phyloP scores from a whole-genome alignment of 2,888 invertebrate genomes.

The Nymphalis urticae region DNA sequence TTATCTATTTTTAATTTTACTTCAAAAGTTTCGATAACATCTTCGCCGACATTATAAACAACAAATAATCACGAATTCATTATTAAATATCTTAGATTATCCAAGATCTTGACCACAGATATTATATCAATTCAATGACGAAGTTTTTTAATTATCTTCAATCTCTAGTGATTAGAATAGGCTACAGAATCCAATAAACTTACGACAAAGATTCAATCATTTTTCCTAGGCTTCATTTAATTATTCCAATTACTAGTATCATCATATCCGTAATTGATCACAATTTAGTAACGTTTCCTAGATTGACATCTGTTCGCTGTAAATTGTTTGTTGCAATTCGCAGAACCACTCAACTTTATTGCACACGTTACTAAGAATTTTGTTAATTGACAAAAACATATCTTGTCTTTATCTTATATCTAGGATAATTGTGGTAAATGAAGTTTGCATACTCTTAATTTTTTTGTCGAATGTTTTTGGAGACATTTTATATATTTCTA shows the following conservation, averaged over 20 bases:
- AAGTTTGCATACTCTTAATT: not conserved
- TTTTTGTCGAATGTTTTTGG: not conserved
- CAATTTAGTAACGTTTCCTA: conserved; percentile 31
- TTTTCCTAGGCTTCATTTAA: conserved; percentile 3
- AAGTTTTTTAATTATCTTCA: too few species aligned
- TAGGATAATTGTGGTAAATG: not conserved
- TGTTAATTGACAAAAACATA: conserved; percentile 31
- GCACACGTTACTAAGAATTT: conserved; percentile 23
- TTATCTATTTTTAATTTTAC: too few species aligned
- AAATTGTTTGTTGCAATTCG: conserved; percentile 27
- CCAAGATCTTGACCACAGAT: too few species aligned
- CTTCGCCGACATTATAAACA: too few species aligned
- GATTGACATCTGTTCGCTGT: conserved; percentile 32
- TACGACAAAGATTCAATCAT: not conserved
- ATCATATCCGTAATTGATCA: conserved; percentile 17
- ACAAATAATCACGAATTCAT: too few species aligned
- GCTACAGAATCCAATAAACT: not conserved
- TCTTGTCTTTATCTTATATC: conserved; percentile 26
- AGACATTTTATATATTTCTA: too few species aligned
- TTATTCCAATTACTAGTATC: conserved; percentile 2
- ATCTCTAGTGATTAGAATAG: not conserved
- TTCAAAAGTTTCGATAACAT: too few species aligned
- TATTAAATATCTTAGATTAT: too few species aligned
- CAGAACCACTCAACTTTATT: conserved; percentile 27
- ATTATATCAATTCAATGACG: too few species aligned